A percentile compares a stretch with the other conserved stretches of the same genome.
Conservation (phyloP, 2,888 invertebrate species). For the Lasiommata megera region DNA sequence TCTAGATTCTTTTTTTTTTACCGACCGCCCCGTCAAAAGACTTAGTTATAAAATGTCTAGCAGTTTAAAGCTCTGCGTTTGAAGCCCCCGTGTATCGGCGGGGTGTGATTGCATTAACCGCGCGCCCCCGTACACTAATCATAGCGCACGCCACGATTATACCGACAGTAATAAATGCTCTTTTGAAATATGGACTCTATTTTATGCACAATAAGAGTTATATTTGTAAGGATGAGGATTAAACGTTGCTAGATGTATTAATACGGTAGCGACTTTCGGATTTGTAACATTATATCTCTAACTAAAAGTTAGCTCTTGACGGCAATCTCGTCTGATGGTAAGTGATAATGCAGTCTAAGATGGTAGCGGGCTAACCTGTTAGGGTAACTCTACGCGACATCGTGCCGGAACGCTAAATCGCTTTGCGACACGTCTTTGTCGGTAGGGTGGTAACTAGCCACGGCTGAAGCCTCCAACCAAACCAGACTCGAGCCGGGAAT, state of each 20-base stretch:
- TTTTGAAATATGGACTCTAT: conserved; percentile 3
- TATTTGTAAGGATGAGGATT: conserved; percentile 7
- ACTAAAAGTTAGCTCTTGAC: no score
- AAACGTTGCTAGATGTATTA: conserved; percentile 22
- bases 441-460: no score
- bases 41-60: background rate
- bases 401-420: no score
- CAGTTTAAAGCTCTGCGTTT: conserved; percentile 3
- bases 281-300: conserved; percentile 20
- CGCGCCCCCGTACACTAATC: conserved; percentile 36
- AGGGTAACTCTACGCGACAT: no score
- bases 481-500: no score
- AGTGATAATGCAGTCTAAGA: no score
- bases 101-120: conserved; percentile 40
- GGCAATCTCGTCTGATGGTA: no score
- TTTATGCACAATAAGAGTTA: background rate
- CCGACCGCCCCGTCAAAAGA: no score
- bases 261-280: conserved; percentile 10
- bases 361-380: no score
- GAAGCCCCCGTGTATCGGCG: conserved; percentile 25
- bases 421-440: no score
- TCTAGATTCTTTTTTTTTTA: no score
- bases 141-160: conserved; percentile 27
- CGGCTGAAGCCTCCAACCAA: no score
- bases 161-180: conserved; percentile 16